These are phyloP conservation scores for Alfaro cultratus DNA, from an alignment of 2,797 vertebrate species.

Conservation along the genomic window DNA sequence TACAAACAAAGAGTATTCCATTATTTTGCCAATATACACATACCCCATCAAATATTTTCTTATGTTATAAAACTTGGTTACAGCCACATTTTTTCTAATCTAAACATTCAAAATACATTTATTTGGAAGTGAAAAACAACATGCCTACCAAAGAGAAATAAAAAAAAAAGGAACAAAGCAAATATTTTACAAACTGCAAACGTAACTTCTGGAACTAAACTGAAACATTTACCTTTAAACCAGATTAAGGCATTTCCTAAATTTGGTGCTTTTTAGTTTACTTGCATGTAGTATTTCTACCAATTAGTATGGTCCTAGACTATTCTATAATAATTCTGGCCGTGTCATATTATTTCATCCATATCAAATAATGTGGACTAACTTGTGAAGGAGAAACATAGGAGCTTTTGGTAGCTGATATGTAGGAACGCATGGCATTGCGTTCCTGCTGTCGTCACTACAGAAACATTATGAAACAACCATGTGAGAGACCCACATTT, in stretches of 20 bases:
- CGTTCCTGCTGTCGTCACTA: not conserved
- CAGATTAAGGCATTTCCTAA: not conserved
- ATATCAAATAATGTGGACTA: not conserved
- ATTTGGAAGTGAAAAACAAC: not conserved
- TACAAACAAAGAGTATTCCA: not conserved
- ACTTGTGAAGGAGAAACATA: not conserved
- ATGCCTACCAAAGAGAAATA: not conserved
- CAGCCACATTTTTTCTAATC: not conserved
- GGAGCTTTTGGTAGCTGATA: not conserved
- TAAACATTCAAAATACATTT: not conserved
- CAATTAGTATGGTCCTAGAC: not conserved
- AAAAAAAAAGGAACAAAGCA: not conserved
- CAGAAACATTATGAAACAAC: conserved; percentile 21
- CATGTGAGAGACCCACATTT: conserved; percentile 21
- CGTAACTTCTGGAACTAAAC: not conserved
- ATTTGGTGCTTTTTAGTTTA: not conserved
- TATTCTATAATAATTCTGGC: not conserved
- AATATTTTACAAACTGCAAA: not conserved
- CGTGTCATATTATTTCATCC: not conserved
- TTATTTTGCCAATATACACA: not conserved
- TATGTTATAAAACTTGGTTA: not conserved
- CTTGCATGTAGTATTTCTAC: not conserved
- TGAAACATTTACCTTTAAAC: not conserved
- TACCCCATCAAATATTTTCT: not conserved
- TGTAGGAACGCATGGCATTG: no score